A percentile compares a stretch with the other conserved stretches of the same genome.
phyloP scores from a whole-genome alignment of 1,140 invertebrate species.

The Lordiphosa mommai region DNA sequence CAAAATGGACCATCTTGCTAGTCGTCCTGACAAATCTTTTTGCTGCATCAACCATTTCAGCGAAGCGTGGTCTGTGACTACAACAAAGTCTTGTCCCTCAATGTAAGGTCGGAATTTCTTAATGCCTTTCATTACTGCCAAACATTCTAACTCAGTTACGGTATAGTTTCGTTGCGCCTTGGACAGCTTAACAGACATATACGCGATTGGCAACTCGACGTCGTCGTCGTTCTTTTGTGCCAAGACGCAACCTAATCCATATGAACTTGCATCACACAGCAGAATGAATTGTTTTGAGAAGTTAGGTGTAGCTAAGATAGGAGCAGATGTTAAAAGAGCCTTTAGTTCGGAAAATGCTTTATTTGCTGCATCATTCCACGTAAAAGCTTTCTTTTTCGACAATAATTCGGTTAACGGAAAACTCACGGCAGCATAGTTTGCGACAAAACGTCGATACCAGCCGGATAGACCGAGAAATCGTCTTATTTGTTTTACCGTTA shows the following conservation, averaged over 20 bases:
- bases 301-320: neutral
- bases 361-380: neutral
- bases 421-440: too few relatives aligned
- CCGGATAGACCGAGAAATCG: too few relatives aligned
- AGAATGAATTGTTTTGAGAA: neutral
- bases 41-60: too few relatives aligned
- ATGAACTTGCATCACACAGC: neutral
- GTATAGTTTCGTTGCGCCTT: neutral
- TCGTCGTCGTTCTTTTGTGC: neutral
- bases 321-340: neutral
- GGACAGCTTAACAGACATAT: neutral
- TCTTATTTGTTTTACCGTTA: neutral
- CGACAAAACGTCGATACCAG: too few relatives aligned
- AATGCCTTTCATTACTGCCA: neutral
- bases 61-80: too few relatives aligned
- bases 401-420: too few relatives aligned
- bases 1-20: neutral
- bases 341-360: too few relatives aligned
- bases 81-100: too few relatives aligned
- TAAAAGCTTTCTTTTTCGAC: neutral
- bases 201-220: neutral
- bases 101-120: neutral
- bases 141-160: neutral
- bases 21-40: neutral
- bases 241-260: neutral